phyloP scores from a whole-genome alignment of 2,113 vertebrate species.

The Sitta europaea region DNA sequence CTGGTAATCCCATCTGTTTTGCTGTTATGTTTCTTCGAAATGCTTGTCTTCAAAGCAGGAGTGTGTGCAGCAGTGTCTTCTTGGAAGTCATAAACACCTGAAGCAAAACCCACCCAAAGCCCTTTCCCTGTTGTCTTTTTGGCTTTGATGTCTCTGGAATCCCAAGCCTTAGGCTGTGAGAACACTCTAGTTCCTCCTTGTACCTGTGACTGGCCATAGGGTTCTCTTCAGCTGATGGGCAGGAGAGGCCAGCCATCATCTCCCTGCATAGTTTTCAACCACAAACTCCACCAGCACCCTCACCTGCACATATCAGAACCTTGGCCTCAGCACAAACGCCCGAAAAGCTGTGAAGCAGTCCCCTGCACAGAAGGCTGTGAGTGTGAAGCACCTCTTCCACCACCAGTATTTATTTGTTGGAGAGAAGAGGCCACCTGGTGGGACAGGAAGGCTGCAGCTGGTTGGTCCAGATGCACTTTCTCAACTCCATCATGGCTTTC shows the following conservation, averaged over 20 bases:
- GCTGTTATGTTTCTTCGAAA: background rate
- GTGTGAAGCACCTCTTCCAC: too few relatives aligned
- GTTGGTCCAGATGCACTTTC: background rate
- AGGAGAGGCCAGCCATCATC: background rate
- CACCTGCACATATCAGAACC: background rate
- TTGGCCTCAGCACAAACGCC: background rate
- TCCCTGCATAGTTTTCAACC: accelerated
- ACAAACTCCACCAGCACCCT: background rate
- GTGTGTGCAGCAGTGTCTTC: background rate
- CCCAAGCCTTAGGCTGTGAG: background rate
- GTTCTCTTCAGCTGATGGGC: too few relatives aligned
- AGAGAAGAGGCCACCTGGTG: background rate
- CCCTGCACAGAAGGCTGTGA: background rate
- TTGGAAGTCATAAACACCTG: background rate
- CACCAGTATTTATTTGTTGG: too few relatives aligned
- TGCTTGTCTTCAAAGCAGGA: background rate
- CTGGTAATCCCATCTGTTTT: background rate
- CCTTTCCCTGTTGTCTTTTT: too few relatives aligned
- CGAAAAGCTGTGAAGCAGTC: accelerated
- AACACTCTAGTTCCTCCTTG: background rate
- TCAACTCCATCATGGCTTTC: background rate
- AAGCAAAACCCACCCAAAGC: background rate
- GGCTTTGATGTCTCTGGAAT: background rate
- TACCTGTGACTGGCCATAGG: too few relatives aligned
- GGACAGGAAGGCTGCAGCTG: background rate